Evolutionary conservation across 1,140 invertebrate genomes (phyloP).

Genomic region (Coelopa frigida): DNA sequence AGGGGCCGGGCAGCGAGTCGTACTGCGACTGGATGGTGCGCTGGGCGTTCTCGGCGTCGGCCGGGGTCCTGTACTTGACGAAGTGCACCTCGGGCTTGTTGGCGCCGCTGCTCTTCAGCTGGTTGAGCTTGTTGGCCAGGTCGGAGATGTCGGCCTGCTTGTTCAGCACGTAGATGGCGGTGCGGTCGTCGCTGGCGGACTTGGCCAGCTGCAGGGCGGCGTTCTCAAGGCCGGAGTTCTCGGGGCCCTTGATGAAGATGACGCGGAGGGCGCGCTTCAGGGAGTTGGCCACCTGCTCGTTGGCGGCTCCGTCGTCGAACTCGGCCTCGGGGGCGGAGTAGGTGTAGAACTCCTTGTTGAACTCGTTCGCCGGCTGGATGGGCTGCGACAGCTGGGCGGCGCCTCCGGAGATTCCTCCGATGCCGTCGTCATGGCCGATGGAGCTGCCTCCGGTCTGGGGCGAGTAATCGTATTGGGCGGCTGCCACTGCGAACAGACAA

Average conservation of each 20-base stretch:
- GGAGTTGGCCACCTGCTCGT: conserved; percentile 32
- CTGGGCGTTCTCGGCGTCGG: conserved; percentile 41
- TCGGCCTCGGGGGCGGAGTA: conserved; percentile 34
- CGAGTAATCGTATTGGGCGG: conserved; percentile 29
- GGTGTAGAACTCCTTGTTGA: conserved; percentile 33
- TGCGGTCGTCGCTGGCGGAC: conserved; percentile 65
- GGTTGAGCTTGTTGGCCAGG: conserved; percentile 25
- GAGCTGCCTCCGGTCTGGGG: conserved; percentile 7
- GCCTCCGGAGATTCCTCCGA: conserved; percentile 13
- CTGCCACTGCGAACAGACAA: conserved; percentile 23
- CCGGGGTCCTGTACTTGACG: conserved; percentile 63
- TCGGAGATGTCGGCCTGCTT: conserved; percentile 50
- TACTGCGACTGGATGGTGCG: conserved; percentile 34
- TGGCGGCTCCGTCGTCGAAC: conserved; percentile 20
- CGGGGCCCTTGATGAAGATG: conserved; percentile 75
- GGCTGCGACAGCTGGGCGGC: conserved; percentile 22
- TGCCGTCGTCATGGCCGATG: conserved; percentile 14
- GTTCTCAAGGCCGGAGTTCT: conserved; percentile 48
- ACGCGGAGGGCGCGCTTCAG: conserved; percentile 75
- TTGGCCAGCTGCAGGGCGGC: conserved; percentile 59
- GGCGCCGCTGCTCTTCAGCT: conserved; percentile 18
- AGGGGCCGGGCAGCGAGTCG: conserved; percentile 26
- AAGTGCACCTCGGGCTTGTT: conserved; percentile 65
- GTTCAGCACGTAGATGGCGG: conserved; percentile 73
- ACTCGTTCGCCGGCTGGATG: conserved; percentile 22